Conservation (phyloP, 2,888 invertebrate species). For the Caenorhabditis sp. region DNA sequence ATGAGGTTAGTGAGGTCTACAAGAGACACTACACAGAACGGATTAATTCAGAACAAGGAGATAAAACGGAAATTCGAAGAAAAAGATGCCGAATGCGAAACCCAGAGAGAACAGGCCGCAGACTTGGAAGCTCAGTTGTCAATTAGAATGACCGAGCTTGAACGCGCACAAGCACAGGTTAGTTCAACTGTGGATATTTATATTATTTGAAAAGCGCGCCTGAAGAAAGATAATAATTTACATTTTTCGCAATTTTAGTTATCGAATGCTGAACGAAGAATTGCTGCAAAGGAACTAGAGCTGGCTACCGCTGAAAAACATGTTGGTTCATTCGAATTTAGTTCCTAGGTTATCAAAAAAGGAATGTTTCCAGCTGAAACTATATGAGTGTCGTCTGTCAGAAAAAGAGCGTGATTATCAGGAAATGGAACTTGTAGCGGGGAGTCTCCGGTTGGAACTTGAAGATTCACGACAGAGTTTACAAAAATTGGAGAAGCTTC, state of each 20-base stretch:
- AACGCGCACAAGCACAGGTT: constrained; percentile 21
- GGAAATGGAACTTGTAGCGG: constrained; percentile 7
- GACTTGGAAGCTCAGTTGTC: constrained; percentile 32
- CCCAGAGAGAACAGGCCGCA: constrained; percentile 41
- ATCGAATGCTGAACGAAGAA: constrained; percentile 42
- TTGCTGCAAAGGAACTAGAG: constrained; percentile 43
- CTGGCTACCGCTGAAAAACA: constrained; percentile 28
- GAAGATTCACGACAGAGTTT: constrained; percentile 28
- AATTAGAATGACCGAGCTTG: constrained; percentile 23
- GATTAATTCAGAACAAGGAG: constrained; percentile 25
- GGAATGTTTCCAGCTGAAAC: constrained; percentile 30
- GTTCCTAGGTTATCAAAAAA: too few relatives aligned
- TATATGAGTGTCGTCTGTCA: constrained; percentile 30
- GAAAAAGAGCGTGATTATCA: constrained; percentile 23
- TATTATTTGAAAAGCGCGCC: too few relatives aligned
- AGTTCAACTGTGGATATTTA: too few relatives aligned
- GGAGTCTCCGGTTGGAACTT: constrained; percentile 18
- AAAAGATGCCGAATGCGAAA: constrained; percentile 49
- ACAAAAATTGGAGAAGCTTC: constrained; percentile 35
- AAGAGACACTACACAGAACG: too few relatives aligned
- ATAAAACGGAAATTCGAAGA: constrained; percentile 48
- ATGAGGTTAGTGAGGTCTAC: constrained; percentile 37
- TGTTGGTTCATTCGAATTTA: constrained; percentile 16
- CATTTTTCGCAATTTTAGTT: constrained; percentile 32
- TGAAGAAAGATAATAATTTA: too few relatives aligned